phyloP scores from a whole-genome alignment of 2,797 vertebrate genomes.

The Takifugu ocellatus region DNA sequence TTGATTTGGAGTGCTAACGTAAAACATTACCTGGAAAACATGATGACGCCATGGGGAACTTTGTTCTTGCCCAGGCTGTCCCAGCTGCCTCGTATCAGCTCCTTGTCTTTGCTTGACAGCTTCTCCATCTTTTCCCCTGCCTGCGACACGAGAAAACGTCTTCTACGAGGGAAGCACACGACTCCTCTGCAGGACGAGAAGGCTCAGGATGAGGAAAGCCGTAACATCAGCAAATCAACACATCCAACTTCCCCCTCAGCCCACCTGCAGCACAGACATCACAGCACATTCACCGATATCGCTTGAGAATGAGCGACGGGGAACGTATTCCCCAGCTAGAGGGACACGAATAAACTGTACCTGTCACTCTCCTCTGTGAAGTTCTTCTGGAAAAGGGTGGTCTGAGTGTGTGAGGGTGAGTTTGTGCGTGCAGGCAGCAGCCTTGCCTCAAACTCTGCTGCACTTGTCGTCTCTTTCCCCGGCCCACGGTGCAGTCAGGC shows the following conservation, averaged over 20 bases:
- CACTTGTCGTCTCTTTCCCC: conserved; percentile 67
- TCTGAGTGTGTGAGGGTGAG: conserved; percentile 33
- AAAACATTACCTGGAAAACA: conserved; percentile 82
- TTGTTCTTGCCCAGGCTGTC: conserved; percentile 85
- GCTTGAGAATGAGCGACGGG: conserved; percentile 3
- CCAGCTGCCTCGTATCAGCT: conserved; percentile 93
- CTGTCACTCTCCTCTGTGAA: conserved; percentile 66
- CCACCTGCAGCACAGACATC: conserved; percentile 57
- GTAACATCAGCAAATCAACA: conserved; percentile 42
- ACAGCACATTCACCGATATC: conserved; percentile 6
- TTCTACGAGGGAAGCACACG: neutral
- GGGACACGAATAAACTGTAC: conserved; percentile 53
- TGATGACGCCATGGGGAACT: conserved; percentile 85
- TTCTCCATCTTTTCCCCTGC: conserved; percentile 71
- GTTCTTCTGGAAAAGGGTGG: conserved; percentile 48
- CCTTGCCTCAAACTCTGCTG: conserved; percentile 69
- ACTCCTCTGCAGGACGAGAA: conserved; percentile 57
- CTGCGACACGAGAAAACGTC: conserved; percentile 10
- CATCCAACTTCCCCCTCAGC: conserved; percentile 42
- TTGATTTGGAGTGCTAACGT: neutral
- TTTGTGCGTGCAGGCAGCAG: conserved; percentile 48
- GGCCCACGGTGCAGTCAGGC: conserved; percentile 62
- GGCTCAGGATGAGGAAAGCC: conserved; percentile 40
- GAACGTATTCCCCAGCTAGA: conserved; percentile 5
- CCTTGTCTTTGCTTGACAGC: conserved; percentile 80